Conservation (phyloP, 2,113 vertebrate species). For the Sebastes schlegelii region DNA sequence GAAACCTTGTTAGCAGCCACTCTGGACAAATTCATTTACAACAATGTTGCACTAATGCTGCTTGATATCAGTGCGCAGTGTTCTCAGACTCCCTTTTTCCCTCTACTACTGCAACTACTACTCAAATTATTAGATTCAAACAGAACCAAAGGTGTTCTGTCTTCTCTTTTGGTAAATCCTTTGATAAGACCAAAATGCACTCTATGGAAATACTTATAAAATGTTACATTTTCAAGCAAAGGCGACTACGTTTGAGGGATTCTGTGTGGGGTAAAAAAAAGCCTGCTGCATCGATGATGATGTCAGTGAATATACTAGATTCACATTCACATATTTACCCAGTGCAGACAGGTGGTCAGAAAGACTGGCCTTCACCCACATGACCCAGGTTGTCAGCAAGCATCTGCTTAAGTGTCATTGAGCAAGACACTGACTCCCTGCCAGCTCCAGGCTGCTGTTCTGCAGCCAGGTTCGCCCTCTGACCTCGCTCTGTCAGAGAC, state of each 20-base stretch:
- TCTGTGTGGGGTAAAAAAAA: background rate
- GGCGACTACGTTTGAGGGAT: background rate
- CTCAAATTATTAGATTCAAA: constrained; percentile 43
- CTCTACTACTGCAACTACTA: constrained; percentile 27
- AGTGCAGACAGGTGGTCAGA: constrained; percentile 50
- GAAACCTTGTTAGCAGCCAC: constrained; percentile 52
- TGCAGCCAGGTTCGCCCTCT: constrained; percentile 16
- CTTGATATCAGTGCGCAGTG: constrained; percentile 5
- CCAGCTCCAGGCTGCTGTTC: constrained; percentile 24
- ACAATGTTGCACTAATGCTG: constrained; percentile 28
- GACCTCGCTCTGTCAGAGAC: constrained; percentile 31
- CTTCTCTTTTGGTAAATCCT: background rate
- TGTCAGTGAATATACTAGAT: constrained; percentile 2
- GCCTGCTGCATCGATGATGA: background rate
- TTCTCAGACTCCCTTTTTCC: constrained; percentile 32
- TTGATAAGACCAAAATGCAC: background rate
- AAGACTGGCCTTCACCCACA: constrained; percentile 54
- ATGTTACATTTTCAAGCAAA: background rate
- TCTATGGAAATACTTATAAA: background rate
- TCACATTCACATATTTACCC: constrained; percentile 24
- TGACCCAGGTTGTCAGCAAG: constrained; percentile 53
- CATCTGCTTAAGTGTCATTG: constrained; percentile 68
- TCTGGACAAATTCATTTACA: constrained; percentile 52
- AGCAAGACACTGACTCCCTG: constrained; percentile 37
- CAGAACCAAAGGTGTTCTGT: constrained; percentile 36